Conservation (phyloP, 2,113 vertebrate genomes). For the Thunnus thynnus region DNA sequence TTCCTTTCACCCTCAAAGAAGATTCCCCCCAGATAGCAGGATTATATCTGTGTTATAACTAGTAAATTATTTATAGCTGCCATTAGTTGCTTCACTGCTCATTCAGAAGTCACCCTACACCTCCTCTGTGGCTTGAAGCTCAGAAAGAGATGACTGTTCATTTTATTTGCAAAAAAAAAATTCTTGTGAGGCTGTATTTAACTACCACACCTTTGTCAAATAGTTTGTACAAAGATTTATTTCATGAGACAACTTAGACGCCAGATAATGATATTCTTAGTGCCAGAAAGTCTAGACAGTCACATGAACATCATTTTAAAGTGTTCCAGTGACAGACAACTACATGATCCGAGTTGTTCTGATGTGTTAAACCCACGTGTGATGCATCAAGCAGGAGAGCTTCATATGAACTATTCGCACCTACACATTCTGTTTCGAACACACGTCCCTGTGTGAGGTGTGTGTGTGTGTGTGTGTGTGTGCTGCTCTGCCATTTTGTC, state of each 20-base stretch:
- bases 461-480: not conserved
- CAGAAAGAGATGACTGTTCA: not conserved
- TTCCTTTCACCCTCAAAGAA: not conserved
- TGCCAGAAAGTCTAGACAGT: conserved; percentile 27
- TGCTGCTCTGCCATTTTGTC: not conserved
- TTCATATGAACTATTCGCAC: not conserved
- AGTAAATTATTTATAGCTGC: not conserved
- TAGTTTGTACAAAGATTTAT: conserved; percentile 40
- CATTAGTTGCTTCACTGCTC: not conserved
- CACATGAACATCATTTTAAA: not conserved
- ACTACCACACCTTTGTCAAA: conserved; percentile 41
- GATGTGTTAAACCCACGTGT: not conserved
- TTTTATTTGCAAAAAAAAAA: not conserved
- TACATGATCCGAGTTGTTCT: not conserved
- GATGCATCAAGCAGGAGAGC: not conserved
- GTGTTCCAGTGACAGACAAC: not conserved
- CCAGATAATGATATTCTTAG: not conserved
- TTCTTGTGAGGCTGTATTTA: not conserved
- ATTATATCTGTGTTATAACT: not conserved
- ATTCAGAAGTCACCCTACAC: not conserved
- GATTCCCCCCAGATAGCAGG: not conserved
- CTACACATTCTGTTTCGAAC: too few species aligned
- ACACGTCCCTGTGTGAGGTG: not conserved
- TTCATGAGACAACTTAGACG: not conserved
- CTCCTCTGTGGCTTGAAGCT: not conserved